phyloP scores from a whole-genome alignment of 2,113 vertebrate species.

The Reinhardtius hippoglossoides region DNA sequence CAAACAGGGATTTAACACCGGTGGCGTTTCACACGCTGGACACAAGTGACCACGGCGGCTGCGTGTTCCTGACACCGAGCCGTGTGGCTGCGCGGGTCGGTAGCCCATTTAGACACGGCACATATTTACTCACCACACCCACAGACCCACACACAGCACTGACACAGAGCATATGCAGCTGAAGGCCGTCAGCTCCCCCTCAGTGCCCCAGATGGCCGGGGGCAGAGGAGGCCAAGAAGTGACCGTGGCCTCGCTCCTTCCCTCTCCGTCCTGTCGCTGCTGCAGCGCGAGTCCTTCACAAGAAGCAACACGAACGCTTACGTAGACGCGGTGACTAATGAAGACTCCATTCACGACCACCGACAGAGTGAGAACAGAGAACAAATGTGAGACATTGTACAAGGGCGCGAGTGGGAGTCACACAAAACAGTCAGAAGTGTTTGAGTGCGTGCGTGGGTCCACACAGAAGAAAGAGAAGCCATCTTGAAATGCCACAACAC shows the following conservation, averaged over 20 bases:
- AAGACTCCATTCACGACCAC: conserved; percentile 26
- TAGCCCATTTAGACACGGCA: conserved; percentile 17
- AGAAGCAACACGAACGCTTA: background rate
- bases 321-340: conserved; percentile 28
- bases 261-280: background rate
- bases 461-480: background rate
- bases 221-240: conserved; percentile 18
- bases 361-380: conserved; percentile 23
- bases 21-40: background rate
- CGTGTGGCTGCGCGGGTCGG: background rate
- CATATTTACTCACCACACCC: conserved; percentile 7
- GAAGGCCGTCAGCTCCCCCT: conserved; percentile 10
- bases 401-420: conserved; percentile 64
- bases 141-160: background rate
- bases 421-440: conserved; percentile 44
- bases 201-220: conserved; percentile 39
- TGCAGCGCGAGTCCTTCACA: background rate
- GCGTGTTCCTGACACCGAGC: background rate
- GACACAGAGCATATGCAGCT: conserved; percentile 25
- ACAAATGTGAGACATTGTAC: conserved; percentile 49
- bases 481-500: background rate
- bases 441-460: conserved; percentile 4
- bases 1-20: conserved; percentile 33
- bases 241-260: background rate
- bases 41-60: background rate